These are phyloP conservation scores for Mellilla xanthometata DNA, from an alignment of 2,888 invertebrate species.

Conservation along the genomic window DNA sequence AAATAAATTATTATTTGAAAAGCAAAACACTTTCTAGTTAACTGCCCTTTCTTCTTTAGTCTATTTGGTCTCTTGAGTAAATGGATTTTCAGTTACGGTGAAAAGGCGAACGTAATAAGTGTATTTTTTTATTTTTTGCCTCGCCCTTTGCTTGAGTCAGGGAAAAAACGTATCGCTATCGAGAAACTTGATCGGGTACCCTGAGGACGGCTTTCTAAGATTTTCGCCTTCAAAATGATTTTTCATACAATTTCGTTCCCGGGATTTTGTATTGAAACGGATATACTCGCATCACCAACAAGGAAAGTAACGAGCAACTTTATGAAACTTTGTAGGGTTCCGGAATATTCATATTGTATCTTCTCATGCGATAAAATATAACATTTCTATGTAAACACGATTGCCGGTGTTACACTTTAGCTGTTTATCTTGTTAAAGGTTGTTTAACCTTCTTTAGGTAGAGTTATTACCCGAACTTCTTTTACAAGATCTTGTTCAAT, in stretches of 20 bases:
- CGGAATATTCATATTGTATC: too few relatives aligned
- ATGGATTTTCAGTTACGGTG: slow-evolving; percentile 12
- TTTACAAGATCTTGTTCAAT: too few relatives aligned
- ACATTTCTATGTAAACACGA: too few relatives aligned
- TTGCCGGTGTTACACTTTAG: too few relatives aligned
- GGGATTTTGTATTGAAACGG: slow-evolving; percentile 1
- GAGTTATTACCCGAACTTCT: too few relatives aligned
- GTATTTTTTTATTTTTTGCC: slow-evolving; percentile 13
- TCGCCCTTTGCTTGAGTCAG: slow-evolving; percentile 11
- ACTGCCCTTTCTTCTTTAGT: neutral
- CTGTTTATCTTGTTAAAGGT: too few relatives aligned
- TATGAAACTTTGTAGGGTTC: too few relatives aligned
- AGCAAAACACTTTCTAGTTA: neutral
- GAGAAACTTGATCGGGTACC: slow-evolving; percentile 16
- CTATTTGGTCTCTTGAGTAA: slow-evolving; percentile 17
- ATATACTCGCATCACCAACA: neutral
- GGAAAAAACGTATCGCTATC: slow-evolving; percentile 14
- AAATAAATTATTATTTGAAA: too few relatives aligned
- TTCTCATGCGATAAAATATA: too few relatives aligned
- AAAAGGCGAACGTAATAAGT: slow-evolving; percentile 3
- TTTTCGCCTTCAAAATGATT: slow-evolving; percentile 13
- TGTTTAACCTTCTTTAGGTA: too few relatives aligned
- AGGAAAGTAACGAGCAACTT: neutral
- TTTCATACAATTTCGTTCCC: slow-evolving; percentile 4
- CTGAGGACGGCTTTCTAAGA: neutral